phyloP scores from a whole-genome alignment of 2,888 invertebrate species.

The Ceraclea dissimilis region DNA sequence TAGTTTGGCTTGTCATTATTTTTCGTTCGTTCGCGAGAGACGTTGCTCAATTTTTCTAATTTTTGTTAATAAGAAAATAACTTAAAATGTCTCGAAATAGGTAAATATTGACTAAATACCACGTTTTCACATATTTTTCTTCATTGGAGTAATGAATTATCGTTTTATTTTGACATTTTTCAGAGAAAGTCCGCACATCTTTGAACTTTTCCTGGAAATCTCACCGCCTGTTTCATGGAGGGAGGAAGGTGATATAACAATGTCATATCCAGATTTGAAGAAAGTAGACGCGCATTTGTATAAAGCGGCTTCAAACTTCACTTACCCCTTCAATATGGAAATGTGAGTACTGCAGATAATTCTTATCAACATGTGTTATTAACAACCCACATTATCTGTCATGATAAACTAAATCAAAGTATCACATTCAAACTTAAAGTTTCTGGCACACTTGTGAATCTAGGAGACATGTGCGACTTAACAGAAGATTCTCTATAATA shows the following conservation, averaged over 20 bases:
- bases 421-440: too few relatives aligned
- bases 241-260: slow-evolving; percentile 1
- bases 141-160: too few relatives aligned
- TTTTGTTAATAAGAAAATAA: neutral
- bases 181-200: neutral
- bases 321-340: neutral
- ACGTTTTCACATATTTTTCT: too few relatives aligned
- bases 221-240: neutral
- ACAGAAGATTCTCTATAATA: too few relatives aligned
- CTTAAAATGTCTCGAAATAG: neutral
- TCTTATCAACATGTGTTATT: too few relatives aligned
- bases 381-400: too few relatives aligned
- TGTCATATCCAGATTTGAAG: neutral
- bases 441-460: too few relatives aligned
- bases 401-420: too few relatives aligned
- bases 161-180: neutral
- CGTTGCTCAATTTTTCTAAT: neutral
- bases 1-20: neutral
- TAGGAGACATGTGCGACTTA: too few relatives aligned
- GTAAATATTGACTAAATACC: neutral
- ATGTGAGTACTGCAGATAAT: neutral
- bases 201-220: neutral
- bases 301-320: neutral
- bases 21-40: neutral
- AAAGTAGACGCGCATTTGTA: neutral